phyloP scores from a whole-genome alignment of 2,113 vertebrate species.

The Mesembrinibis cayennensis region DNA sequence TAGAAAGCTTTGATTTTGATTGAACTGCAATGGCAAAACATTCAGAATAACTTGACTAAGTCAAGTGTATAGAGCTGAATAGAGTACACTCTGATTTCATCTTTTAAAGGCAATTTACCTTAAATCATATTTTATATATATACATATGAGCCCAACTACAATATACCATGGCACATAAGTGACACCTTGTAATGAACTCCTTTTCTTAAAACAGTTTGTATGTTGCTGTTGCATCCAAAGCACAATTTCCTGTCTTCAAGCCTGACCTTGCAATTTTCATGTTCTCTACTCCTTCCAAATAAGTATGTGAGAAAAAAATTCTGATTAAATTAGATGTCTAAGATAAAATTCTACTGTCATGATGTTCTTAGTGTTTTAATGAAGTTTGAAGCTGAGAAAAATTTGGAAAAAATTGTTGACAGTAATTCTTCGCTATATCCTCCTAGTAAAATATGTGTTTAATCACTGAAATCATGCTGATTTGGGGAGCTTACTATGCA shows the following conservation, averaged over 20 bases:
- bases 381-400: background rate
- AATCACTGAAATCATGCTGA: background rate
- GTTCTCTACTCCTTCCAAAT: background rate
- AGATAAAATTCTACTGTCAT: background rate
- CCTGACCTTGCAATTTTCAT: background rate
- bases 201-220: background rate
- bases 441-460: background rate
- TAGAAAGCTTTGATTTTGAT: background rate
- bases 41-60: background rate
- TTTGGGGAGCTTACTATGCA: background rate
- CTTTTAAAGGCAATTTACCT: background rate
- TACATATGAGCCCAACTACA: background rate
- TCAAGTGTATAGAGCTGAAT: background rate
- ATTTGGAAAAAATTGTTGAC: background rate
- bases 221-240: background rate
- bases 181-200: background rate
- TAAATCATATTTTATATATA: background rate
- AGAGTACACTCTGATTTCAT: background rate
- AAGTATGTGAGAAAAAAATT: background rate
- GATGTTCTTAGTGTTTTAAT: background rate
- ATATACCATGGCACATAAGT: background rate
- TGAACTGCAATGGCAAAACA: background rate
- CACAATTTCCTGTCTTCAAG: background rate
- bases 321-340: background rate
- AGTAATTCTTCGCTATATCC: background rate